Evolutionary conservation across 2,113 vertebrate species (phyloP), one percentile per base, ranked within the genome.

Genomic region (Eptesicus fuscus): DNA sequence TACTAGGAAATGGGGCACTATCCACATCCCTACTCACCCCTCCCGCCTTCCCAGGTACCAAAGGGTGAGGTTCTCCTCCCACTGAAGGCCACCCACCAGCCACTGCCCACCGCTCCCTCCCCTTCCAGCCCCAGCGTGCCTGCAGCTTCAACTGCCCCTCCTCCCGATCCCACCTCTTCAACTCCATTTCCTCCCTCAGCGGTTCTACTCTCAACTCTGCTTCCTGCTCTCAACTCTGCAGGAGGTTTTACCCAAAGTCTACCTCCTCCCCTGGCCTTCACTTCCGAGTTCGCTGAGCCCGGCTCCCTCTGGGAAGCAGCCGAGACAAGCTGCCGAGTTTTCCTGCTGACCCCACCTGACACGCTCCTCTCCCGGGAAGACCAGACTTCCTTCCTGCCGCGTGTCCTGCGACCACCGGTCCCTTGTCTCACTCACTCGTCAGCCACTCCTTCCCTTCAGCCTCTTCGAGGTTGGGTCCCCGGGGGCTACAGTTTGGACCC

Each of bases 1-100:
- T 7, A 22, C 73, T 0, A 56, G 61, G 23, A n/a, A 70, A 67
- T 5, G 30, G 42, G 30, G 4, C 56, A 10, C 22, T 5, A 20
- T 0, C 1, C 22, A 9, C 1, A 2, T 16, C 4, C 11, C 53
- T 8, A 20, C 7, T 56, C 37, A 47, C 18, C 42, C 56, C 10
- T 11, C 20, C 37, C 56, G 37, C 63, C 32, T 32, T 77, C 40
- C 28, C 37, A 76, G 56, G 47, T 11, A 49, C 74, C 76, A 37
- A 32, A 28, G 32, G 8, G 28, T 5, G 1, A n/a, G 30, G 14
- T 37, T 18, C n/a, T 53, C n/a, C 65, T 86, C 49, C 17, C 12
- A 9, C 11, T 32, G 7, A 59, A 44, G 70, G 49, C 56, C 35
- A 53, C 12, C 44, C 47, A 11, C 40, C 2, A n/a, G 28, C 11